phyloP scores from a whole-genome alignment of 1,140 invertebrate species.

The Macrotrachela quadricornifera region DNA sequence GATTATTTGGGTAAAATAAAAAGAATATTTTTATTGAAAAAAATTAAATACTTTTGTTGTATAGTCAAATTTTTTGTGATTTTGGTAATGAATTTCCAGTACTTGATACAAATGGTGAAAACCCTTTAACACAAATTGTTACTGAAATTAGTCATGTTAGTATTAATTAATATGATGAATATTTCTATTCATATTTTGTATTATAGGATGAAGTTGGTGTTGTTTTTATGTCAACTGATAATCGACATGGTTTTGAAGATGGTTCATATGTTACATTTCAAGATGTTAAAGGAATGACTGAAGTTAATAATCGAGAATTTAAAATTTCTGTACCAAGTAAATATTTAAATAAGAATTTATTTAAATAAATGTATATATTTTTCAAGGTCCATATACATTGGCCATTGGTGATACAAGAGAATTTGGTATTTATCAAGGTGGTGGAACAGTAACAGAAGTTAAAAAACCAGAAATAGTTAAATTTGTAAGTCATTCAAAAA shows the following conservation, averaged over 20 bases:
- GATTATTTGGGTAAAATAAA: slow-evolving; percentile 49
- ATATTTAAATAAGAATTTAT: too few relatives aligned
- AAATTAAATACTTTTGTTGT: slow-evolving; percentile 10
- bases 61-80: slow-evolving; percentile 62
- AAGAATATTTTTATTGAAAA: too few relatives aligned
- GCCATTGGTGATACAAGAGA: slow-evolving; percentile 75
- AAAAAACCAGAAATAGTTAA: slow-evolving; percentile 62
- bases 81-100: slow-evolving; percentile 71
- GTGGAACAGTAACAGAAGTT: slow-evolving; percentile 78
- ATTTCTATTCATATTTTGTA: slow-evolving; percentile 20
- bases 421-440: slow-evolving; percentile 38
- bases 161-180: slow-evolving; percentile 24
- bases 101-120: slow-evolving; percentile 65
- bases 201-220: slow-evolving; percentile 45
- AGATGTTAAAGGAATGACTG: slow-evolving; percentile 77
- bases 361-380: too few relatives aligned
- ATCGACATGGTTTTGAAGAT: slow-evolving; percentile 45
- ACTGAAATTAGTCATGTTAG: slow-evolving; percentile 43
- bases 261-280: slow-evolving; percentile 83
- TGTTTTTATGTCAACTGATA: slow-evolving; percentile 33
- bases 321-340: slow-evolving; percentile 48
- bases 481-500: slow-evolving; percentile 7
- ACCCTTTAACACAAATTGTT: slow-evolving; percentile 42
- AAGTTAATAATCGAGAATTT: slow-evolving; percentile 66
- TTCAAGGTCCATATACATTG: slow-evolving; percentile 77